Evolutionary conservation across 2,888 invertebrate species (phyloP).

Genomic region (Antheraea yamamai): DNA sequence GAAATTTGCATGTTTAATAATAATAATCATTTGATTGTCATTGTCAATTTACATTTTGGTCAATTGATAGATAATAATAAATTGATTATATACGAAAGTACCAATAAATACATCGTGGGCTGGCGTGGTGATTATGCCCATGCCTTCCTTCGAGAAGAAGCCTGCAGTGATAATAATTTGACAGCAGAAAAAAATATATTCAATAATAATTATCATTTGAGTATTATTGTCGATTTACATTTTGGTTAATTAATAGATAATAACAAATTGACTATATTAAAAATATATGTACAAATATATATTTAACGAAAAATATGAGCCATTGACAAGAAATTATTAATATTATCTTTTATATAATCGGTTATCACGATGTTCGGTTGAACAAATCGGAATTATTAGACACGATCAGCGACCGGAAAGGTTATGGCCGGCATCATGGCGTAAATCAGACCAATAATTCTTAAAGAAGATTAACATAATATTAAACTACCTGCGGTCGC

Average conservation of each 20-base stretch:
- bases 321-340: neutral
- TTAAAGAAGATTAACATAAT: constrained; percentile 11
- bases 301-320: neutral
- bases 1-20: too few species aligned
- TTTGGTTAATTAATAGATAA: neutral
- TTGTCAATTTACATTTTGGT: neutral
- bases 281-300: too few species aligned
- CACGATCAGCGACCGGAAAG: constrained; percentile 9
- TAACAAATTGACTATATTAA: neutral
- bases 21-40: too few species aligned
- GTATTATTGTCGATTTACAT: too few species aligned
- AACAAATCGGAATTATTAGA: constrained; percentile 6
- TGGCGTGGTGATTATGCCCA: too few species aligned
- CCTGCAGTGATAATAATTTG: too few species aligned
- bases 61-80: too few species aligned
- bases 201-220: too few species aligned
- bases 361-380: constrained; percentile 5
- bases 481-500: neutral
- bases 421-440: constrained; percentile 7
- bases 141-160: too few species aligned
- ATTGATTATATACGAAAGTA: too few species aligned
- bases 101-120: too few species aligned
- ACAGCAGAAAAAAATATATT: too few species aligned
- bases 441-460: constrained; percentile 10
- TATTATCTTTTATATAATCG: constrained; percentile 2